A percentile compares a stretch with the other conserved stretches of the same genome.
These are phyloP conservation scores for Ophion slaviceki DNA, from an alignment of 2,888 invertebrate species.

Conservation along the genomic window DNA sequence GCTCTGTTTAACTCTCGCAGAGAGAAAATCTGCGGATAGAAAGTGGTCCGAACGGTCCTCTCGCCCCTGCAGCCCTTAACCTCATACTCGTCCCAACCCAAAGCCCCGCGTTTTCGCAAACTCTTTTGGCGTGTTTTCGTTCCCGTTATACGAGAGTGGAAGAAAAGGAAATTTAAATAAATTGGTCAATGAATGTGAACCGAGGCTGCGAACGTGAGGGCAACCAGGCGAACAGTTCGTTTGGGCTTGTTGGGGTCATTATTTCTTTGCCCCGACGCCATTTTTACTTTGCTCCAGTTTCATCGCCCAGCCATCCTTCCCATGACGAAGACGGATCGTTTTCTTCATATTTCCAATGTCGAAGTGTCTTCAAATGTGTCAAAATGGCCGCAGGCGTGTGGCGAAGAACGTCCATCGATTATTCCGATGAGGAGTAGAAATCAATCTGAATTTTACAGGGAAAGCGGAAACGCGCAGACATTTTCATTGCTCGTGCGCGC, in stretches of 20 bases:
- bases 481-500: background rate
- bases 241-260: background rate
- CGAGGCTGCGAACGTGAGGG: background rate
- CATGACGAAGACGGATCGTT: background rate
- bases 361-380: background rate
- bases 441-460: too few relatives aligned
- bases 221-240: background rate
- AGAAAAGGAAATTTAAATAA: background rate
- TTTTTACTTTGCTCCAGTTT: background rate
- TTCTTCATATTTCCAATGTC: background rate
- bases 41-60: slow-evolving; percentile 42
- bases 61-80: background rate
- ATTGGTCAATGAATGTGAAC: slow-evolving; percentile 23
- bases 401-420: too few relatives aligned
- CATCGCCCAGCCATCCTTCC: background rate
- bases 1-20: slow-evolving; percentile 60
- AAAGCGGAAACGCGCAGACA: too few relatives aligned
- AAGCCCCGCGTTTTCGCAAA: slow-evolving; percentile 16
- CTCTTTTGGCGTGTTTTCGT: slow-evolving; percentile 12
- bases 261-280: background rate
- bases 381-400: background rate
- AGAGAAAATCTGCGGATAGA: slow-evolving; percentile 41
- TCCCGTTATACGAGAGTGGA: background rate
- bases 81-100: slow-evolving; percentile 4
- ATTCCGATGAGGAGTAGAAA: too few relatives aligned